Base-by-base conservation (phyloP, 1,140 invertebrate genomes). In the Anastatus disparis region DNA sequence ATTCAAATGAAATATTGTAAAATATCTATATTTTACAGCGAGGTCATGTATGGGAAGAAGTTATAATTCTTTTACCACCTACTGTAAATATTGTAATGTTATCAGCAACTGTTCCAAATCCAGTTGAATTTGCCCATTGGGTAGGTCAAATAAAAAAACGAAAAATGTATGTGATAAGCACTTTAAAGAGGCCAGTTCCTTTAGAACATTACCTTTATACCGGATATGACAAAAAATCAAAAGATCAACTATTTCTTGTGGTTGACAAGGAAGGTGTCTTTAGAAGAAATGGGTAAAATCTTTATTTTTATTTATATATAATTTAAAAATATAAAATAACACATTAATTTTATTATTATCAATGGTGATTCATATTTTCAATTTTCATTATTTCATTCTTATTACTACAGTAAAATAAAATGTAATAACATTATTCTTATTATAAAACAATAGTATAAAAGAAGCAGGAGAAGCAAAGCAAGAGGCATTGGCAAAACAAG, bases 1-100 rank as follows among this genome's bases (percentile, higher is more conserved):
- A n/a, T n/a, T n/a, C n/a, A n/a, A n/a, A n/a, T n/a, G n/a, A n/a
- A n/a, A n/a, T n/a, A n/a, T n/a, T n/a, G n/a, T n/a, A n/a, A n/a
- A n/a, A n/a, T n/a, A n/a, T n/a, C n/a, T n/a, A n/a, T 40, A 20
- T 42, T 61, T 85, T 86, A 44, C 74, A 95, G 90, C 88, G 98
- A 75, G 98, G 98, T 17, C 97, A 99, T 78, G 98, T 99, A 1
- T 99, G 98, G 98, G 98, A 99, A 87, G 97, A 99, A 87, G 96
- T 97, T 1, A 87, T 99, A 0, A 99, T 99, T 76, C 89, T 99
- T 80, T 83, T 99, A 42, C 97, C 97, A 0, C 89, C 92, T 15
- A 95, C 97, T 82, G 96, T 99, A 2, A 96, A 92, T 74, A 97
- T 99, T 67, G 96, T 99, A 2, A 93, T 99, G 91, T 86, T 99